Conservation (phyloP, 2,797 vertebrate species). For the Melanotaenia pygmaea region DNA sequence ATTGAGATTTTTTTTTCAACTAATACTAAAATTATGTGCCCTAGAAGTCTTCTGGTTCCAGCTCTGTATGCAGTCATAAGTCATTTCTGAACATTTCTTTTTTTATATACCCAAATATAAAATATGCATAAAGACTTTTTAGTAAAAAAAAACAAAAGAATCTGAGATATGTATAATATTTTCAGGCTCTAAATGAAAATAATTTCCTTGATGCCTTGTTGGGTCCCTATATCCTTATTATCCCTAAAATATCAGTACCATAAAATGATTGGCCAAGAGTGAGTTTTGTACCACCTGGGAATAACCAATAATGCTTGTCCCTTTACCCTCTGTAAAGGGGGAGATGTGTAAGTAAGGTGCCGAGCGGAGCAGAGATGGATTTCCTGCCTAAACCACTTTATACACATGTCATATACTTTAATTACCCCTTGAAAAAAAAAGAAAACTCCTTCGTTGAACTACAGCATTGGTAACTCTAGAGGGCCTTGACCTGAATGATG, state of each 20-base stretch:
- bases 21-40: no score
- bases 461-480: constrained; percentile 59
- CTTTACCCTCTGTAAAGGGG: constrained; percentile 44
- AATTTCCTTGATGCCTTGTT: neutral
- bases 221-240: neutral
- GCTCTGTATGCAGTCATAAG: no score
- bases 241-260: constrained; percentile 25
- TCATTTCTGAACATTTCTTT: no score
- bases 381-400: constrained; percentile 75
- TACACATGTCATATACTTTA: constrained; percentile 68
- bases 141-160: no score
- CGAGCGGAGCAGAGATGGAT: constrained; percentile 71
- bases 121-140: no score
- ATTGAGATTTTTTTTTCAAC: no score
- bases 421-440: constrained; percentile 59
- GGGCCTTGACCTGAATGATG: constrained; percentile 43
- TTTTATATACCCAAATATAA: no score
- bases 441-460: constrained; percentile 39
- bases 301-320: constrained; percentile 52
- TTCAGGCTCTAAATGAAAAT: neutral
- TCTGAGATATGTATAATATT: neutral
- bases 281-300: constrained; percentile 30
- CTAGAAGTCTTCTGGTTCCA: no score
- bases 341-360: constrained; percentile 33
- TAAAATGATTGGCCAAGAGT: constrained; percentile 23